Evolutionary conservation across 2,888 invertebrate species (phyloP).

Genomic region (Scrobipalpa costella): DNA sequence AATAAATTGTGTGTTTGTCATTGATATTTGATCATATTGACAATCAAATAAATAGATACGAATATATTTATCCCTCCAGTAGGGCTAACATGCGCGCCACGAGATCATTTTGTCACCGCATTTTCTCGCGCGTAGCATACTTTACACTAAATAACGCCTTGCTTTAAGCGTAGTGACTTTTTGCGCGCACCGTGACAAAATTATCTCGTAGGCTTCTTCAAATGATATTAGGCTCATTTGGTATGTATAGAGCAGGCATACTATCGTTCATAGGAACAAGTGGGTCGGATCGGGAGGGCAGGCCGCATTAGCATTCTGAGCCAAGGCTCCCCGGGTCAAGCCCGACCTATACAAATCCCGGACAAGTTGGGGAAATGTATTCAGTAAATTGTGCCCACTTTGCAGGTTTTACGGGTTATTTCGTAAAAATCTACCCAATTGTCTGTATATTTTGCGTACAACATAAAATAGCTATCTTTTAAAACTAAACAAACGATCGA

Average conservation of each 20-base stretch:
- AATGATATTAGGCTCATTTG: not conserved
- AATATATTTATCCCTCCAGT: not conserved
- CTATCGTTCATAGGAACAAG: constrained; percentile 13
- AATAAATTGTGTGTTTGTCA: too few species aligned
- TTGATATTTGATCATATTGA: too few species aligned
- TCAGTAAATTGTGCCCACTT: constrained; percentile 8
- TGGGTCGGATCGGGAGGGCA: not conserved
- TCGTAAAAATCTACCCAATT: not conserved
- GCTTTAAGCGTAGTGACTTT: too few species aligned
- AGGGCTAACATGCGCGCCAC: too few species aligned
- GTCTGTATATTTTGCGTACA: too few species aligned
- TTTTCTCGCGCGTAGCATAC: too few species aligned
- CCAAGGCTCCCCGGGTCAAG: constrained; percentile 1
- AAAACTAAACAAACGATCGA: too few species aligned
- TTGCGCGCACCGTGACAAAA: too few species aligned
- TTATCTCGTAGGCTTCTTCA: not conserved
- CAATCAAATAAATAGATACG: too few species aligned
- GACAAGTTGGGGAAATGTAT: constrained; percentile 6
- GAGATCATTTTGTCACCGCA: too few species aligned
- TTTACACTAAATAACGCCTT: too few species aligned
- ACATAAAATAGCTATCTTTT: too few species aligned
- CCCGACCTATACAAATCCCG: not conserved
- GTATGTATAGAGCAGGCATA: not conserved
- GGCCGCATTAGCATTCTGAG: constrained; percentile 15
- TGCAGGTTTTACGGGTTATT: not conserved